Base-by-base conservation (phyloP, 2,797 vertebrate genomes). In the Ibycter americanus region DNA sequence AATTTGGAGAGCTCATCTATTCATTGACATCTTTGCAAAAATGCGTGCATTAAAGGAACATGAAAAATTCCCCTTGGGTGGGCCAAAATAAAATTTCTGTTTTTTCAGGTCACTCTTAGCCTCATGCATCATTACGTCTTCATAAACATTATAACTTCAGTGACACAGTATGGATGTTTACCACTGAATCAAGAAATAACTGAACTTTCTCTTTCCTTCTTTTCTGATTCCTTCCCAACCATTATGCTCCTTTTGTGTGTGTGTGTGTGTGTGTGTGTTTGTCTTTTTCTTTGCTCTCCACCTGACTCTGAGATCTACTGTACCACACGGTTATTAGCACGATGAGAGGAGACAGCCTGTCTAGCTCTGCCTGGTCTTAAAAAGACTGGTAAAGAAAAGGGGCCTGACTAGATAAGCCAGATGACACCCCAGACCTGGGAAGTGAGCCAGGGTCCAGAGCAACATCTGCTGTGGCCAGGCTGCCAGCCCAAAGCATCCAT, bases 371-470 rank as follows among this genome's bases (percentile, higher is more conserved):
- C 80, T 46, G 42, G 34, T 47, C 70, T 92, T 58, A 62, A 89
- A 94, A 94, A 71, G 68, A 66, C 80, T 76, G 51, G 83, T 96
- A 62, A 92, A 83, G 92, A 82, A 84, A 76, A 87, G 17, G 12
- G 9, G 17, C 9, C 34, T 8, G 9, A 40, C 83, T n/a, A 51
- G 74, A 84, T 81, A 76, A 95, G 52, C 66, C 66, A 92, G 77
- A 94, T 84, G 86, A 96, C 96, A 96, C 62, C 77, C 19, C 62
- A 89, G 88, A 79, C 86, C 90, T 82, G 92, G 89, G 92, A 96
- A 87, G 34, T 23, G 47, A 96, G 90, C 92, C 92, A 94, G 66
- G 34, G 92, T 94, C 66, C 95, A 87, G 34, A 89, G 83, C 62
- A 95, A 89, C 93, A 94, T 87, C 96, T 97, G 90, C 70, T 87